Base-by-base conservation (phyloP, 2,888 invertebrate species). In the Monochamus alternatus region DNA sequence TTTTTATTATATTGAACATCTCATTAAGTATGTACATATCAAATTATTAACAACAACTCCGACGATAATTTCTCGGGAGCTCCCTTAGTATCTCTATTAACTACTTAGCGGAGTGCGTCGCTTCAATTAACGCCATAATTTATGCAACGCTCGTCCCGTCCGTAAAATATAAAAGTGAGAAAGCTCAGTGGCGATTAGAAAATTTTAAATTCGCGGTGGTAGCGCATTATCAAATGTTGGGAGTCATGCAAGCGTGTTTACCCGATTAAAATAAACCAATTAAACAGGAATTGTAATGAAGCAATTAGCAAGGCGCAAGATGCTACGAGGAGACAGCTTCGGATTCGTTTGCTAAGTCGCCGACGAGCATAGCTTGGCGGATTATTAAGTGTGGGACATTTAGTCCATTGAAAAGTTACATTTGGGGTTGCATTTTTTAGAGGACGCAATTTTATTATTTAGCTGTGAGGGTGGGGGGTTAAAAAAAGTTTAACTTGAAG, bases 181-280 rank as follows among this genome's bases (percentile, higher is more conserved):
- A 60, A 14, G 47, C 43, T 31, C 60, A n/a, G 5, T 44, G 38
- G 51, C 31, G 63, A 71, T 38, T 63, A 52, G 71, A 71, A 71
- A 63, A 63, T 71, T 71, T 63, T 52, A 71, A 52, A 71, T 71
- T 71, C 71, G 51, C 59, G 31, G 32, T 22, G 30, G 38, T 22
- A 52, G 59, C 38, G 51, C 63, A 71, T 71, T 62, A 71, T 71
- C 71, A 71, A 71, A 71, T 52, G 71, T 63, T 63, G 22, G 38
- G 44, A 60, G 68, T 47, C 69, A 69, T 69, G 63, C 71, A 52
- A 59, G 52, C 59, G 65, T 65, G 73, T 65, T 64, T 65, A 65
- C 65, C 31, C 68, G 67, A 68, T 68, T 74, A 52, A 68, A 74
- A 68, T 74, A 74, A 74, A 59, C 64, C 67, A 73, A 73, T 73